Evolutionary conservation across 2,113 vertebrate genomes (phyloP), one percentile per base, ranked within the genome.

Genomic region (Catharus minimus): DNA sequence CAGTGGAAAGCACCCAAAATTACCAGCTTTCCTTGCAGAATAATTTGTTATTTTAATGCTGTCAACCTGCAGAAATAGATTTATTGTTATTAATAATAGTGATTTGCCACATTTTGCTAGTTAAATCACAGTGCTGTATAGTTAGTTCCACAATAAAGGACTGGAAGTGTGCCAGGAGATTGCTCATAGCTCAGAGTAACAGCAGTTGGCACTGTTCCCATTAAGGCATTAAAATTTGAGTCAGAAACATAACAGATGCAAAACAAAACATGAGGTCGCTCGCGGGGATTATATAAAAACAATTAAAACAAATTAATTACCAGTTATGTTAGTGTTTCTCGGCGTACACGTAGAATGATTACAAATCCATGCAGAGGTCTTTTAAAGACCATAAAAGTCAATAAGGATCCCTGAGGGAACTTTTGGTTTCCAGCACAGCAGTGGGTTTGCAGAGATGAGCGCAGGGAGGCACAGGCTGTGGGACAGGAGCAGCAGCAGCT

Each of bases 271-370:
- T 53, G 86, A 96, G 97, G 94, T 96, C 72, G 94, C 96, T 96
- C 89, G 30, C 67, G 86, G 95, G 97, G 96, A 96, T 96, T 95
- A 94, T 94, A 95, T 95, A 96, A 96, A 97, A 96, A 96, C 96
- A 95, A 95, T 96, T 96, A 97, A 96, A 97, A 94, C 96, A 97
- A 96, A 97, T 96, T 97, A 97, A 96, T 96, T 95, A 96, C 89
- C 92, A 96, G 96, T 96, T 96, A 95, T 77, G 93, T 95, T 93
- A 95, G 95, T 69, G 75, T 94, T 95, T 87, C 67, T 72, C 30
- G 5, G 24, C 43, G 61, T 94, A 96, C 90, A 79, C 32, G 47
- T 68, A 77, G 74, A 71, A 89, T 89, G 94, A 95, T 84, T 92
- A 94, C 86, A 94, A 86, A 90, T 90, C 92, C 84, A 83, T 32